Percentiles rank a stretch among this genome's conserved stretches.
Evolutionary conservation across 2,797 vertebrate genomes (phyloP).

Genomic region (Chlorospingus flavigularis): DNA sequence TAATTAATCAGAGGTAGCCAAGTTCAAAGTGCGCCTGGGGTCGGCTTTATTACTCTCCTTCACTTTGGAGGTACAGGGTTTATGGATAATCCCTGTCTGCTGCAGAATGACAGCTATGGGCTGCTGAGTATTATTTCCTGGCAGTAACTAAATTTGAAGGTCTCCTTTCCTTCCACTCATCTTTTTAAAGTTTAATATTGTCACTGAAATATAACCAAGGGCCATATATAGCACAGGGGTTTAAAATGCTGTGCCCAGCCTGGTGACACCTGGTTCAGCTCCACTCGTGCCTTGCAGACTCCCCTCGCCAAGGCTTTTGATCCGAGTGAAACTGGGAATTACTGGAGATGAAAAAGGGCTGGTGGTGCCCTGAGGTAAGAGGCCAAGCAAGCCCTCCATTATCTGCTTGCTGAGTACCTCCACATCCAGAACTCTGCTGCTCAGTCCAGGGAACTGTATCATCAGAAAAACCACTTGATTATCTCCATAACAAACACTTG

Average conservation of each 20-base stretch:
- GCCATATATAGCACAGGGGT: neutral
- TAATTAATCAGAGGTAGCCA: conserved; percentile 57
- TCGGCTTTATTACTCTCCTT: neutral
- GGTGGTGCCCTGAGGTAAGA: neutral
- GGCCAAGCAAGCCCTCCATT: neutral
- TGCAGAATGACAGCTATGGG: neutral
- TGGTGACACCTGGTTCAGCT: neutral
- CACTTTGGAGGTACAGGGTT: neutral
- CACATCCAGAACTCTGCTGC: neutral
- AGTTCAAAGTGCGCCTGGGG: conserved; percentile 47
- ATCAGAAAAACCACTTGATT: neutral
- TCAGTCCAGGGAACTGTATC: neutral
- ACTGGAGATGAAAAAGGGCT: neutral
- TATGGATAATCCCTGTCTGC: conserved; percentile 32
- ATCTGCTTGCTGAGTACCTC: neutral
- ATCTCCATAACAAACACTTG: neutral
- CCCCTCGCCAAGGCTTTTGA: neutral
- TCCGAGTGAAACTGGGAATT: neutral
- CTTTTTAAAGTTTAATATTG: neutral
- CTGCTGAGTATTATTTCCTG: neutral
- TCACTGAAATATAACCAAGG: neutral
- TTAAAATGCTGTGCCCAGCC: neutral
- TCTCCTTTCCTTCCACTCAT: conserved; percentile 3
- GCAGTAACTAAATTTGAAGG: neutral
- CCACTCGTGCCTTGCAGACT: fast-evolving